Conservation (phyloP, 2,113 vertebrate genomes). For the Macaca nemestrina region DNA sequence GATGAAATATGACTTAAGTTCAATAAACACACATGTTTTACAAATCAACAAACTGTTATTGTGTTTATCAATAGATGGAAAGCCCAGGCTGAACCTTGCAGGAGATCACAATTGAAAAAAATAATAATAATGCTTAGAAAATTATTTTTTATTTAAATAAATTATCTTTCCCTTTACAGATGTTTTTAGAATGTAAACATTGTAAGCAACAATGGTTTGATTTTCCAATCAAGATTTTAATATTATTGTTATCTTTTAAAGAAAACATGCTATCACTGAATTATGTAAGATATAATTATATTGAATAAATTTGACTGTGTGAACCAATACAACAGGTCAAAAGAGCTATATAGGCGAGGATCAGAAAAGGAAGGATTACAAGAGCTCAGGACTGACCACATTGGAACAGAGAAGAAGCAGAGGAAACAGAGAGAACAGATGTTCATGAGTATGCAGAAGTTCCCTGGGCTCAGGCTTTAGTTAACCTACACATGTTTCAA, state of each 20-base stretch:
- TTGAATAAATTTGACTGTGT: not conserved
- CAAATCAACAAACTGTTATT: not conserved
- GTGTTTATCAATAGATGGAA: not conserved
- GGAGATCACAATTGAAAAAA: not conserved
- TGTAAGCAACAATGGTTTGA: not conserved
- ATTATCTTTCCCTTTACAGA: not conserved
- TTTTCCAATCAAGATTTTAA: not conserved
- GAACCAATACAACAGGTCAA: not conserved
- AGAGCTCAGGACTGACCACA: fast-evolving
- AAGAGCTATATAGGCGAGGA: fast-evolving
- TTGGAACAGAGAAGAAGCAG: not conserved
- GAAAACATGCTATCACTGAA: not conserved
- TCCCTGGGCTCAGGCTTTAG: no score
- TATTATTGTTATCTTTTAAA: not conserved
- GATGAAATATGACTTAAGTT: not conserved
- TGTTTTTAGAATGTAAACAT: not conserved
- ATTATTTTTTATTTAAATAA: not conserved
- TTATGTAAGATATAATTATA: not conserved
- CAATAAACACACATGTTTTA: not conserved
- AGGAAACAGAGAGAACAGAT: not conserved
- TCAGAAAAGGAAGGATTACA: not conserved
- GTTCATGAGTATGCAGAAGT: fast-evolving
- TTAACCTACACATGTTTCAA: not conserved
- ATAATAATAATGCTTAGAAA: not conserved
- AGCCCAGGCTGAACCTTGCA: not conserved